Evolutionary conservation across 1,140 invertebrate species (phyloP).

Genomic region (Neotoxoptera formosana): DNA sequence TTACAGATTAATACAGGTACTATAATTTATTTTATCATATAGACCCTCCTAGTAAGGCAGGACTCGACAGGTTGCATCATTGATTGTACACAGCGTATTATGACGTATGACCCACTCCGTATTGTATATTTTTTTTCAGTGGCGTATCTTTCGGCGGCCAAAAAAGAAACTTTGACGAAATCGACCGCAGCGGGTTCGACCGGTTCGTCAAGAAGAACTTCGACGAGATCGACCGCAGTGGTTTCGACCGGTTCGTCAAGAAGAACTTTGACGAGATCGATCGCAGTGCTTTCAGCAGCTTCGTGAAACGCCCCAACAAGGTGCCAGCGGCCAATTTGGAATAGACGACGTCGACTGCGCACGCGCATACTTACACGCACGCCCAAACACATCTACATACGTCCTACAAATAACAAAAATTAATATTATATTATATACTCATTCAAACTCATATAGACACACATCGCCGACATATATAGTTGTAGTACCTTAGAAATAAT

Average conservation of each 20-base stretch:
- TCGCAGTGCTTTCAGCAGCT: conserved; percentile 68
- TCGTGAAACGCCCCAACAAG: conserved; percentile 64
- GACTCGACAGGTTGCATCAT: background rate
- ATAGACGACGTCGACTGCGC: background rate
- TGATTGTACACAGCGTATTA: background rate
- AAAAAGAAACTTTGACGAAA: conserved; percentile 68
- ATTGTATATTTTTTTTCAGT: background rate
- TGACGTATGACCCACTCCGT: background rate
- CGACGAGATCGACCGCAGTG: conserved; percentile 69
- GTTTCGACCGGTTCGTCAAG: conserved; percentile 65
- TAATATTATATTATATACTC: background rate
- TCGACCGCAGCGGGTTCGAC: conserved; percentile 66
- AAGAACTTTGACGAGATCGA: conserved; percentile 72
- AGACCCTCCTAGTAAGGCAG: too few relatives aligned
- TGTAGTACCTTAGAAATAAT: background rate
- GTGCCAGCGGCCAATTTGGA: conserved; percentile 34
- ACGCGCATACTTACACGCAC: background rate
- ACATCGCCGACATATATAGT: background rate
- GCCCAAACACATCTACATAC: background rate
- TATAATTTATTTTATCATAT: too few relatives aligned
- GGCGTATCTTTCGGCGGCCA: conserved; percentile 45
- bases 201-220: conserved; percentile 67
- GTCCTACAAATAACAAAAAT: background rate
- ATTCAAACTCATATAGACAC: background rate
- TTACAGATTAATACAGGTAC: too few relatives aligned